Base-by-base conservation (phyloP, 1,140 invertebrate species). In the Macrobrachium rosenbergii region DNA sequence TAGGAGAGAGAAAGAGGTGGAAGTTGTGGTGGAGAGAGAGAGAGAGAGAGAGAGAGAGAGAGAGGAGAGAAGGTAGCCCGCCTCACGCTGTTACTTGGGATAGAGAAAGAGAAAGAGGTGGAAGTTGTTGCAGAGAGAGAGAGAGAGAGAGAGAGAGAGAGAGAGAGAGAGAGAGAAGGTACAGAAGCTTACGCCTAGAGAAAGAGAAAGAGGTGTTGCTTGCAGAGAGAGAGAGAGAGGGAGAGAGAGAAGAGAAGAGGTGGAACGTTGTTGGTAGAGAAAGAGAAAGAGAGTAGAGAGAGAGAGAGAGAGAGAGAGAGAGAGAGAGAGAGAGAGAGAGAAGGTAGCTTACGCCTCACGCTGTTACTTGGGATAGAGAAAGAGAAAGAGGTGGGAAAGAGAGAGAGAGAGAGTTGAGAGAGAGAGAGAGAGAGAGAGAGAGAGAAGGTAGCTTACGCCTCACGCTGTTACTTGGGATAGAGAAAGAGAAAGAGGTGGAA, bases 221-320 rank as follows among this genome's bases (percentile, higher is more conserved):
- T n/a, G n/a, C n/a, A 82, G 43, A 14, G 37, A 72, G 63, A 59
- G 14, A 82, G 64, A 72, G 7, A 60, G 62, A 17, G 43, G 21
- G 28, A 72, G 64, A 28, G 45, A 82, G 67, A 14, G 23, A n/a
- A n/a, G n/a, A n/a, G 52, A 64, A 23, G 37, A 73, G 43, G 6
- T 5, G 52, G 64, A 60, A 5, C n/a, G 64, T 37, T 37, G 1
- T 37, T 1, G 28, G 1, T 2, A 37, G 45, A 14, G 28, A 76
- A 19, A 16, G 73, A 43, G 45, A 19, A 28, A 5, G 3, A n/a
- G 78, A 17, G 52, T 23, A 23, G 43, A 59, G 28, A 72, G 64
- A 59, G 64, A 82, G 67, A 12, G 21, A 69, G 80, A 23, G 62
- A 82, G 43, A 14, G 37, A 72, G 63, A 59, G 14, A 82, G 64